Evolutionary conservation across 2,113 vertebrate genomes (phyloP).

Genomic region (Chroicocephalus ridibundus): DNA sequence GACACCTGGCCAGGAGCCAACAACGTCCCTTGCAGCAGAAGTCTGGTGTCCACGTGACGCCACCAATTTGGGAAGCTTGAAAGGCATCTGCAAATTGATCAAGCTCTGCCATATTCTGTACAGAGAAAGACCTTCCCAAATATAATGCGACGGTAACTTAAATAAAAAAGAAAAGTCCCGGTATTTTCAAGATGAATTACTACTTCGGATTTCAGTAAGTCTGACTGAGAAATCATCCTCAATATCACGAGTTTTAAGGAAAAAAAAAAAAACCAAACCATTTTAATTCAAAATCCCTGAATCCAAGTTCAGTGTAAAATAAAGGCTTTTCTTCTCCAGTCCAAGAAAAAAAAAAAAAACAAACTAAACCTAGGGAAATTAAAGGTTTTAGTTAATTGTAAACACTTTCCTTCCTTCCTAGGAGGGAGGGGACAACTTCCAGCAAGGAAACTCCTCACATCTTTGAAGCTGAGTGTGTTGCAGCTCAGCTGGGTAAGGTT

Average conservation of each 20-base stretch:
- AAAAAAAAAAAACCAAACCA: neutral
- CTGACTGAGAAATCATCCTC: neutral
- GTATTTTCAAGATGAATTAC: neutral
- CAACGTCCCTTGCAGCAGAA: neutral
- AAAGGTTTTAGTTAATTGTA: neutral
- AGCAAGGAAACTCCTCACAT: neutral
- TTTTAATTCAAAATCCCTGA: neutral
- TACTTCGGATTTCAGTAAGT: neutral
- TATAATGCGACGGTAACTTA: neutral
- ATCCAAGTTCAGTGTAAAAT: neutral
- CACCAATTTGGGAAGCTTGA: neutral
- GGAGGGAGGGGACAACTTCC: neutral
- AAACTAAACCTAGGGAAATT: neutral
- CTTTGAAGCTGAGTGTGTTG: neutral
- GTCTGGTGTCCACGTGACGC: neutral
- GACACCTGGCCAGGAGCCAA: neutral
- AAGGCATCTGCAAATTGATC: neutral
- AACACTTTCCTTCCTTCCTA: neutral
- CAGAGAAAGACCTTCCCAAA: neutral
- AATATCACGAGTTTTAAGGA: neutral
- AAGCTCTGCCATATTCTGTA: neutral
- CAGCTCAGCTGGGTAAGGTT: neutral
- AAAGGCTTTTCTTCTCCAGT: neutral
- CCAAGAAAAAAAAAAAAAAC: neutral
- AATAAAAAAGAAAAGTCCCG: neutral